These are phyloP conservation scores for Agrochola circellaris DNA, from an alignment of 2,888 invertebrate genomes.

Conservation along the genomic window DNA sequence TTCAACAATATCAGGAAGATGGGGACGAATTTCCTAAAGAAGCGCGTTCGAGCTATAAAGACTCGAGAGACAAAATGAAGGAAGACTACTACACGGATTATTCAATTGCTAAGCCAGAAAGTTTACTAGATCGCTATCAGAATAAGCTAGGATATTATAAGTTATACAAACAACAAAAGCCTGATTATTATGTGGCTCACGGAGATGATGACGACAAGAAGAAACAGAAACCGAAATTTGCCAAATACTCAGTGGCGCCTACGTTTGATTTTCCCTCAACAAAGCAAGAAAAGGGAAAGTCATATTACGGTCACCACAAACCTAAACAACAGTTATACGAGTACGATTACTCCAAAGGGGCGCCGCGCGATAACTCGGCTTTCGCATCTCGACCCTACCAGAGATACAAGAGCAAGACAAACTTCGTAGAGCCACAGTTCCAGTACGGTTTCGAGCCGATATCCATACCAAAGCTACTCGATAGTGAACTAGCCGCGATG, in stretches of 20 bases:
- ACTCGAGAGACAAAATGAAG: conserved; percentile 81
- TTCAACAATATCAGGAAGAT: conserved; percentile 82
- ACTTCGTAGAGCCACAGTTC: conserved; percentile 87
- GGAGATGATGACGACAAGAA: conserved; percentile 71
- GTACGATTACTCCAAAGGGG: conserved; percentile 79
- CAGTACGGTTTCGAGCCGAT: conserved; percentile 89
- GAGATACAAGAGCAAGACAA: conserved; percentile 78
- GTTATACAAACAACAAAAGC: conserved; percentile 80
- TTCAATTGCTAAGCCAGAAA: conserved; percentile 82
- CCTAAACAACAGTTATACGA: conserved; percentile 77
- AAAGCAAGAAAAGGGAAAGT: conserved; percentile 75
- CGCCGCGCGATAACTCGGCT: conserved; percentile 79
- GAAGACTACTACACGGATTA: conserved; percentile 84
- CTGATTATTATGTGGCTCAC: conserved; percentile 75
- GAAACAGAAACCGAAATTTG: conserved; percentile 74
- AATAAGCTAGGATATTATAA: conserved; percentile 85
- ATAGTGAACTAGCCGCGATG: conserved; percentile 86
- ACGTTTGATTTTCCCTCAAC: conserved; percentile 70
- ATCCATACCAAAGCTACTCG: conserved; percentile 80
- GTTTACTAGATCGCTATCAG: conserved; percentile 78
- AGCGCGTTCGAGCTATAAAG: conserved; percentile 81
- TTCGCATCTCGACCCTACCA: conserved; percentile 79
- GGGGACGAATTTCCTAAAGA: conserved; percentile 82
- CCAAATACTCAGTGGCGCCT: conserved; percentile 78
- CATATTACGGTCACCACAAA: conserved; percentile 78